phyloP scores from a whole-genome alignment of 2,797 vertebrate genomes.

The Myotis myotis region DNA sequence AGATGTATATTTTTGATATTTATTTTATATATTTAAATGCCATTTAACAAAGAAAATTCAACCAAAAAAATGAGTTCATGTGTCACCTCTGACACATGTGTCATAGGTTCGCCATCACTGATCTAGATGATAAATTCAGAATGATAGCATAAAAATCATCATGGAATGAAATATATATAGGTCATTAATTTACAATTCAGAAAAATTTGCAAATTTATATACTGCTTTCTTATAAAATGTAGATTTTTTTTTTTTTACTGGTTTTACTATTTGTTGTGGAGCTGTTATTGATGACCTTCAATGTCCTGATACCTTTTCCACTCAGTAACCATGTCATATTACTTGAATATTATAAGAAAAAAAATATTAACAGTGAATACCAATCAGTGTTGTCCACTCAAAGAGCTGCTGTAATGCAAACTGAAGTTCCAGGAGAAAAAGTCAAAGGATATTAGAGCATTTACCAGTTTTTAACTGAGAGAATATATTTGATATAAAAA shows the following conservation, averaged over 20 bases:
- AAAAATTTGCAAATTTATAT: not conserved
- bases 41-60: too few relatives aligned
- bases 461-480: not conserved
- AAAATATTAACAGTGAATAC: not conserved
- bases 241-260: not conserved
- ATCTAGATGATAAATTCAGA: slow-evolving; percentile 8
- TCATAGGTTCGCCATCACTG: too few relatives aligned
- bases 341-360: not conserved
- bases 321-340: not conserved
- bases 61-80: too few relatives aligned
- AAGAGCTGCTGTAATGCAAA: not conserved
- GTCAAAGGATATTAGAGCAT: not conserved
- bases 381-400: not conserved
- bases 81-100: too few relatives aligned
- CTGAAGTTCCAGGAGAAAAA: not conserved
- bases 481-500: not conserved
- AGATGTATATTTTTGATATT: too few relatives aligned
- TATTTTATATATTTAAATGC: too few relatives aligned
- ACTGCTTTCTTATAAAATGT: not conserved
- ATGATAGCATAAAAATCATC: not conserved
- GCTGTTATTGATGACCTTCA: not conserved
- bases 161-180: not conserved
- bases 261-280: not conserved
- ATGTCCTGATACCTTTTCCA: not conserved
- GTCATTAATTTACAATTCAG: not conserved